These are phyloP conservation scores for Micromesistius poutassou DNA, from an alignment of 2,797 vertebrate genomes.

Conservation along the genomic window DNA sequence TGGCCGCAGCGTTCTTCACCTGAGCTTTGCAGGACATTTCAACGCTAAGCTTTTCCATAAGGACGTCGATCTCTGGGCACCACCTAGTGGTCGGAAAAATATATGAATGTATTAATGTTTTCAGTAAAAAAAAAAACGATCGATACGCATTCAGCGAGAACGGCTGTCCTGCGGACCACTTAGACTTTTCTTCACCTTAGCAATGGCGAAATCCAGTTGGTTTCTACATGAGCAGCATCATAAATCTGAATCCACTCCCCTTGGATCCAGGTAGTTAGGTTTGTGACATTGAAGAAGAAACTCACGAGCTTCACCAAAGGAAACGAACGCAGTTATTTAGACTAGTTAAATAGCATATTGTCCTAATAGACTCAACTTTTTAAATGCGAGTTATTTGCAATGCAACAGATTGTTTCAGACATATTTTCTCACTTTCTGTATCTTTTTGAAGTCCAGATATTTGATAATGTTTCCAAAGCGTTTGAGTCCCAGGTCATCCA, in stretches of 20 bases:
- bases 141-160: not conserved
- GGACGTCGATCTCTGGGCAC: conserved; percentile 77
- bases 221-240: conserved; percentile 74
- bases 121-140: not conserved
- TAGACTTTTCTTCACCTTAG: conserved; percentile 72
- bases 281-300: conserved; percentile 82
- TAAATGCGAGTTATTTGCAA: not conserved
- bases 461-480: conserved; percentile 78
- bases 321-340: not conserved
- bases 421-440: conserved; percentile 74
- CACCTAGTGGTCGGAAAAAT: conserved; percentile 70
- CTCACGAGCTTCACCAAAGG: conserved; percentile 79
- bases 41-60: conserved; percentile 72
- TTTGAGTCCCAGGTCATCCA: conserved; percentile 81
- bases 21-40: conserved; percentile 35
- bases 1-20: conserved; percentile 55
- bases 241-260: conserved; percentile 87
- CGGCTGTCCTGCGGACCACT: not conserved
- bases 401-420: conserved; percentile 12
- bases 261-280: conserved; percentile 85
- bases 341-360: not conserved
- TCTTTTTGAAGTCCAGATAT: conserved; percentile 78
- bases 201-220: conserved; percentile 80
- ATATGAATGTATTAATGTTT: conserved; percentile 3
- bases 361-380: not conserved